phyloP scores from a whole-genome alignment of 2,888 invertebrate species.

The Drepanosiphum platanoidis region DNA sequence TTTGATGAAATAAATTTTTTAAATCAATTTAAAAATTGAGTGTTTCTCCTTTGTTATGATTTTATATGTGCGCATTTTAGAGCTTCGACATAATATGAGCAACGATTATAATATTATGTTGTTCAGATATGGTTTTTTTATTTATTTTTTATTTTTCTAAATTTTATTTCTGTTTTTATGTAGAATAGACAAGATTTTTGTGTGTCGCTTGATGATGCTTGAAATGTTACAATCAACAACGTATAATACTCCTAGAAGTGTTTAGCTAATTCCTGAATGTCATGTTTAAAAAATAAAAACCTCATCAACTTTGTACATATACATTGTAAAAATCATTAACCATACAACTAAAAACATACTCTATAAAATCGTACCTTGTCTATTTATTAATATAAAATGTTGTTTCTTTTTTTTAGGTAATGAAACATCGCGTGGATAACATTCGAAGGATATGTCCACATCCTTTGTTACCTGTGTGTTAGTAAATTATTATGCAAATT shows the following conservation, averaged over 20 bases:
- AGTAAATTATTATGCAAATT: constrained; percentile 69
- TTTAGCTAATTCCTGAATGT: constrained; percentile 47
- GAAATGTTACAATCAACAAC: constrained; percentile 54
- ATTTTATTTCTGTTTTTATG: constrained; percentile 51
- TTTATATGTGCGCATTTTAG: constrained; percentile 65
- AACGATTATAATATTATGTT: constrained; percentile 65
- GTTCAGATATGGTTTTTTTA: constrained; percentile 63
- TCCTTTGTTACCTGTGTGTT: constrained; percentile 94
- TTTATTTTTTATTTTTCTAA: constrained; percentile 43
- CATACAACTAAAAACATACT: constrained; percentile 31
- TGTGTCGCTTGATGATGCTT: constrained; percentile 60
- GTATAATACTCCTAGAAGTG: constrained; percentile 49
- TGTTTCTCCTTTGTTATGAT: constrained; percentile 63
- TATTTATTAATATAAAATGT: constrained; percentile 65
- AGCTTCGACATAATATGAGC: constrained; percentile 64
- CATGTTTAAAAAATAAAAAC: constrained; percentile 24
- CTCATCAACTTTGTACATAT: constrained; percentile 46
- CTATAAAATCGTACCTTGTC: background rate
- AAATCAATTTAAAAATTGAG: constrained; percentile 51
- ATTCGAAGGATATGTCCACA: constrained; percentile 95
- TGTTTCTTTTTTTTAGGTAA: constrained; percentile 74
- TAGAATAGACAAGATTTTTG: constrained; percentile 60
- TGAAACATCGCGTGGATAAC: constrained; percentile 93
- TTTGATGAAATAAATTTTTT: constrained; percentile 60
- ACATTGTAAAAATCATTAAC: constrained; percentile 59